Evolutionary conservation across 1,140 invertebrate species (phyloP).

Genomic region (Chironomus striatipennis): DNA sequence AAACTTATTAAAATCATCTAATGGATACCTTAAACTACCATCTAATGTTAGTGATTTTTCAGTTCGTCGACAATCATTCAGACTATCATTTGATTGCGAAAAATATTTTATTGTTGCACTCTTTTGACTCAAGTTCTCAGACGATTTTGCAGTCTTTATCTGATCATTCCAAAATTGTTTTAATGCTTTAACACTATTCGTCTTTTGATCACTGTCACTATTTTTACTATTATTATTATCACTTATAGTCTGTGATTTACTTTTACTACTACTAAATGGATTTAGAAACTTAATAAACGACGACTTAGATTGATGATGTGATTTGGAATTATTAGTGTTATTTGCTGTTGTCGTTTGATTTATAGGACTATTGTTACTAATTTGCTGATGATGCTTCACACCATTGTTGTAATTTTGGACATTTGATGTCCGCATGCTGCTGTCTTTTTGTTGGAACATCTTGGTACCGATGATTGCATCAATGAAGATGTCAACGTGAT

Average conservation of each 20-base stretch:
- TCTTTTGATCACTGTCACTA: not conserved
- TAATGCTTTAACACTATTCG: not conserved
- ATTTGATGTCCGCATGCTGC: not conserved
- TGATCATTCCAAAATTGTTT: constrained; percentile 22
- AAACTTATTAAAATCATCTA: constrained; percentile 16
- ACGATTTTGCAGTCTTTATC: constrained; percentile 18
- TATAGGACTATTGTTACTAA: not conserved
- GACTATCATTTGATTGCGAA: constrained; percentile 1
- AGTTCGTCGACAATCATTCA: not conserved
- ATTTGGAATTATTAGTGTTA: not conserved
- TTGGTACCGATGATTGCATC: not conserved
- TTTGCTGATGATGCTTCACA: not conserved
- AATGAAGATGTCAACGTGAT: constrained; percentile 12
- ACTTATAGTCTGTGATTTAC: not conserved
- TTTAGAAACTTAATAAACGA: constrained; percentile 6
- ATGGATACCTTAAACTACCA: not conserved
- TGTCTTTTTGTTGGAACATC: not conserved
- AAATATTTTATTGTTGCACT: constrained; percentile 3
- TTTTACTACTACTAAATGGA: constrained; percentile 14
- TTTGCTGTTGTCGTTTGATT: not conserved
- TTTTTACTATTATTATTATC: not conserved
- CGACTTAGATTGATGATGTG: not conserved
- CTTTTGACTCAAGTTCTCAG: constrained; percentile 5
- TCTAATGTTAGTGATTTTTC: constrained; percentile 16
- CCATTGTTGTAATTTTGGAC: constrained; percentile 7